These are phyloP conservation scores for Unio delphinus DNA, from an alignment of 2,888 invertebrate genomes.

Conservation along the genomic window DNA sequence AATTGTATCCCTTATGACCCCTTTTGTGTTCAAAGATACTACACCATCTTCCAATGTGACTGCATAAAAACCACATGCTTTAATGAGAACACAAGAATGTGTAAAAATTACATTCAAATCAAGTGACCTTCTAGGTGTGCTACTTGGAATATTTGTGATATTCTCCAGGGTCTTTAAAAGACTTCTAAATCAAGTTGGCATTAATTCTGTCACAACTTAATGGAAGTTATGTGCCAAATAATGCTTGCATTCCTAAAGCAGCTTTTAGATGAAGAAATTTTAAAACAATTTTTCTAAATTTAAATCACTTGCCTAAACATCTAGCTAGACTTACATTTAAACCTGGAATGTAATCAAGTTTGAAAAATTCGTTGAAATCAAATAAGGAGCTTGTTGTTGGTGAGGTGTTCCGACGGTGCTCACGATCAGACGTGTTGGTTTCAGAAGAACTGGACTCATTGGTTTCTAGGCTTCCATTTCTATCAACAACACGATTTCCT, in stretches of 20 bases:
- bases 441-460: slow-evolving; percentile 62
- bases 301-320: not conserved
- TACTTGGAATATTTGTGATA: no score
- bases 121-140: no score
- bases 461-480: slow-evolving; percentile 62
- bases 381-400: slow-evolving; percentile 73
- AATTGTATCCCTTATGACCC: no score
- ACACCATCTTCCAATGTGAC: no score
- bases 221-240: no score
- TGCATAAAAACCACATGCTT: no score
- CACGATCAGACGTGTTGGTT: slow-evolving; percentile 36
- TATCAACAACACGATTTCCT: slow-evolving; percentile 44
- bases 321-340: slow-evolving; percentile 50
- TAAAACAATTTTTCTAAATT: not conserved
- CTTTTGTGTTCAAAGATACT: no score
- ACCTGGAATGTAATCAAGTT: slow-evolving; percentile 84
- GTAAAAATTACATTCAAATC: no score
- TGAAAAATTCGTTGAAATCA: slow-evolving; percentile 89
- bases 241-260: not conserved
- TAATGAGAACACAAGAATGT: no score
- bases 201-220: no score
- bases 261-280: not conserved
- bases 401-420: slow-evolving; percentile 23
- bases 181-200: no score
- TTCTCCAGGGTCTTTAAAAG: no score